Conservation (phyloP, 2,888 invertebrate species). For the Andrena flavipes region DNA sequence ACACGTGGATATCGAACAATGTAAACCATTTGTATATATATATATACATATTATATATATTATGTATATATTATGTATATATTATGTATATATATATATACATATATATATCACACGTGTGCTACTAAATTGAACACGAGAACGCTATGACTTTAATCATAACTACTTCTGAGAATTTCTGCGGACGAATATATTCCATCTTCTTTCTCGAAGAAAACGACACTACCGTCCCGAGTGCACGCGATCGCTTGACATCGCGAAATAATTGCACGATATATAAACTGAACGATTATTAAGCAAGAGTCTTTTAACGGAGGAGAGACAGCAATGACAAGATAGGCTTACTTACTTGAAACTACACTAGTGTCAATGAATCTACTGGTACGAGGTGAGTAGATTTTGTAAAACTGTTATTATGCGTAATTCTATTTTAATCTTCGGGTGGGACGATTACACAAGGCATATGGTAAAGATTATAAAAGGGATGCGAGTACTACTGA, state of each 20-base stretch:
- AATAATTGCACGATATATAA: conserved; percentile 74
- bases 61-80: too few species aligned
- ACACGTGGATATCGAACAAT: neutral
- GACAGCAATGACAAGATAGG: conserved; percentile 83
- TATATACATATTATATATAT: too few species aligned
- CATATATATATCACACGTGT: neutral
- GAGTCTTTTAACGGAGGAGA: conserved; percentile 82
- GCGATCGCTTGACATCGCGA: conserved; percentile 67
- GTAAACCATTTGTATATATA: too few species aligned
- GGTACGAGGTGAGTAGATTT: conserved; percentile 83
- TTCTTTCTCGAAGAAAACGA: conserved; percentile 67
- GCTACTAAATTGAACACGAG: conserved; percentile 8
- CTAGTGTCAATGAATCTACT: conserved; percentile 81
- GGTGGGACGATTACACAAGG: conserved; percentile 76
- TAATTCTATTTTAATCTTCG: conserved; percentile 79
- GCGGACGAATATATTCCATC: conserved; percentile 53
- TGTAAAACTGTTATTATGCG: conserved; percentile 82
- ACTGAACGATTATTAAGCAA: conserved; percentile 74
- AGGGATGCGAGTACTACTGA: neutral
- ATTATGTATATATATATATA: too few species aligned
- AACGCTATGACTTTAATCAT: neutral
- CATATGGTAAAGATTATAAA: conserved; percentile 66
- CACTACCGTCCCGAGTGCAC: conserved; percentile 66
- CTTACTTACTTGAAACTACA: conserved; percentile 84
- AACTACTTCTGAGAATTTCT: conserved; percentile 11